These are phyloP conservation scores for Hiodon alosoides DNA, from an alignment of 2,113 vertebrate genomes.

Conservation along the genomic window DNA sequence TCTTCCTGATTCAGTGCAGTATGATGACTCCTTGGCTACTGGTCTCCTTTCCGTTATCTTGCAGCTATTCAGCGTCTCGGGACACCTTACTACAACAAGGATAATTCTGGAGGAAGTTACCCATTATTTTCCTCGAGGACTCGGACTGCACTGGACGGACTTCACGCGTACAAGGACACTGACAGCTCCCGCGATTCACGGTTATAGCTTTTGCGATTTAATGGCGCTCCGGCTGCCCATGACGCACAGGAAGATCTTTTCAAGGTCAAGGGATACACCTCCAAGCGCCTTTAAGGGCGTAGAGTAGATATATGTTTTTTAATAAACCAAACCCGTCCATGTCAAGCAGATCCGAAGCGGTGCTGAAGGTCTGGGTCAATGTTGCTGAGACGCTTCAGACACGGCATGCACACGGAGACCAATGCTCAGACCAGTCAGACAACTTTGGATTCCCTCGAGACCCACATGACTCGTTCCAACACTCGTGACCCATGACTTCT, in stretches of 20 bases:
- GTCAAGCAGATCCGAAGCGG: no score
- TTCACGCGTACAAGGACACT: constrained; percentile 29
- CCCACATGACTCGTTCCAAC: no score
- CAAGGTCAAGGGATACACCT: background rate
- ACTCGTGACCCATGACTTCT: no score
- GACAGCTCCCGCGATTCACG: background rate
- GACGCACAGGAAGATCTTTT: background rate
- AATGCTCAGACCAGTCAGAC: no score
- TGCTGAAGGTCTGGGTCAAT: no score
- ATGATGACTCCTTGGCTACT: constrained; percentile 44
- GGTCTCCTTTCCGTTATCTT: constrained; percentile 56
- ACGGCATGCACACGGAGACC: no score
- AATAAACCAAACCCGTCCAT: no score
- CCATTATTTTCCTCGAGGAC: constrained; percentile 30
- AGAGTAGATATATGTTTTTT: no score
- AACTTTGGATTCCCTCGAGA: no score
- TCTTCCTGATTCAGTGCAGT: constrained; percentile 16
- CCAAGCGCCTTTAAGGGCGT: background rate
- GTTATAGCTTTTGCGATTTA: constrained; percentile 30
- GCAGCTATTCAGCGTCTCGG: constrained; percentile 40
- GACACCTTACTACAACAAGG: constrained; percentile 48
- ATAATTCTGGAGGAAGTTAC: constrained; percentile 42
- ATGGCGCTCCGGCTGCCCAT: constrained; percentile 20
- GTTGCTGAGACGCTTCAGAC: no score
- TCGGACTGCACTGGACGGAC: constrained; percentile 33